phyloP scores from a whole-genome alignment of 2,888 invertebrate species.

The Rugalucina vietnamica region DNA sequence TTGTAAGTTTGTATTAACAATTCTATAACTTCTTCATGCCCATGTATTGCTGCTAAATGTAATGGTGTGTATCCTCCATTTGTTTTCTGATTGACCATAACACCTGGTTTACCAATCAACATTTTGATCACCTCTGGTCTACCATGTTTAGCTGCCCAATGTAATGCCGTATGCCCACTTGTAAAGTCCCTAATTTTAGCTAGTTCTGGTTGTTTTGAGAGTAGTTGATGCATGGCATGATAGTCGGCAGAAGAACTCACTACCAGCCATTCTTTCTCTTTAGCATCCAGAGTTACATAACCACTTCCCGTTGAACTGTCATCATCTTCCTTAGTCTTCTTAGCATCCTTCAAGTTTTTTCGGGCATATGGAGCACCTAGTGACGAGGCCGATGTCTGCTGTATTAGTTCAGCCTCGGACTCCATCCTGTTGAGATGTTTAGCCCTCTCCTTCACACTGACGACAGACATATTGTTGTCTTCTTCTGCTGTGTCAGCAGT shows the following conservation, averaged over 20 bases:
- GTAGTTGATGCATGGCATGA: slow-evolving; percentile 93
- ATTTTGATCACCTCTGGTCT: slow-evolving; percentile 95
- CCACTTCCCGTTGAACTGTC: slow-evolving; percentile 65
- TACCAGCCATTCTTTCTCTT: slow-evolving; percentile 95
- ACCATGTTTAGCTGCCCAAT: slow-evolving; percentile 98
- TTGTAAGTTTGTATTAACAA: slow-evolving; percentile 95
- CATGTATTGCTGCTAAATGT: slow-evolving; percentile 96
- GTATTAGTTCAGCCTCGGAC: slow-evolving; percentile 87
- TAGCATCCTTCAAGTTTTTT: slow-evolving; percentile 12
- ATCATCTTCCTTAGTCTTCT: slow-evolving; percentile 67
- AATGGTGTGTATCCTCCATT: slow-evolving; percentile 97
- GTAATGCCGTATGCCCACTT: slow-evolving; percentile 97
- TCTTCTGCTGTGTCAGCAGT: slow-evolving; percentile 63
- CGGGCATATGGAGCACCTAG: slow-evolving; percentile 16
- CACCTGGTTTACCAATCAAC: slow-evolving; percentile 94
- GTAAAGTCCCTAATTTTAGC: slow-evolving; percentile 95
- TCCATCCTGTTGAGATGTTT: slow-evolving; percentile 97
- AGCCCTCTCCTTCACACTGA: slow-evolving; percentile 96
- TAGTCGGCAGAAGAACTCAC: slow-evolving; percentile 94
- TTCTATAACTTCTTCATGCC: slow-evolving; percentile 93
- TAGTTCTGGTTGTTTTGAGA: slow-evolving; percentile 92
- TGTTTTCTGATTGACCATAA: slow-evolving; percentile 95
- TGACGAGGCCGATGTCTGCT: slow-evolving; percentile 33
- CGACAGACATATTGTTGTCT: slow-evolving; percentile 68
- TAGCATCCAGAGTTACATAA: slow-evolving; percentile 87